A percentile compares a stretch with the other conserved stretches of the same genome.
Evolutionary conservation across 2,797 vertebrate genomes (phyloP).

Genomic region (Otolemur crassicaudatus): DNA sequence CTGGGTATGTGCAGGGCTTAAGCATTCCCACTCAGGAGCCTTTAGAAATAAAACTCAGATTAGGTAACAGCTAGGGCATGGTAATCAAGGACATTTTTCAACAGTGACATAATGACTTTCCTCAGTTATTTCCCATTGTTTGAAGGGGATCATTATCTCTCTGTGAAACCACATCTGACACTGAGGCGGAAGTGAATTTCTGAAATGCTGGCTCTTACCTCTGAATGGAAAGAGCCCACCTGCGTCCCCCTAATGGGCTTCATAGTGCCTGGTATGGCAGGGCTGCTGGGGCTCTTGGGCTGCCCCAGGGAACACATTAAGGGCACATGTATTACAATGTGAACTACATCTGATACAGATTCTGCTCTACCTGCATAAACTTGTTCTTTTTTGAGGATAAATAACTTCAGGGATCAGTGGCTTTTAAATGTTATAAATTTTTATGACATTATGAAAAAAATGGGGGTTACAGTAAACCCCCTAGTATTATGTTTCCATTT

Average conservation of each 20-base stretch:
- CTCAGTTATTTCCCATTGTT: conserved; percentile 83
- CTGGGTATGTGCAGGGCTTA: conserved; percentile 65
- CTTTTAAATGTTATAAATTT: conserved; percentile 67
- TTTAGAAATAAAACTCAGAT: conserved; percentile 83
- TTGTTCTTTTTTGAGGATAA: conserved; percentile 51
- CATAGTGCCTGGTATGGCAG: conserved; percentile 11
- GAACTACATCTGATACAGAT: conserved; percentile 21
- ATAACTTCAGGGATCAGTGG: conserved; percentile 55
- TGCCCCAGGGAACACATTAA: not conserved
- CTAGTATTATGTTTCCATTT: conserved; percentile 61
- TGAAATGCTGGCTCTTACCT: conserved; percentile 74
- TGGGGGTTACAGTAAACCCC: conserved; percentile 55
- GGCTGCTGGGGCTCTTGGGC: conserved; percentile 52
- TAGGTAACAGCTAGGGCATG: conserved; percentile 84
- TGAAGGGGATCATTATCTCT: conserved; percentile 82
- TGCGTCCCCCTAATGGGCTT: conserved; percentile 77
- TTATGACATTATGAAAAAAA: conserved; percentile 75
- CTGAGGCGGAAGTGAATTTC: conserved; percentile 77
- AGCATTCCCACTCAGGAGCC: conserved; percentile 72
- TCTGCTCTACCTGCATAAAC: conserved; percentile 48
- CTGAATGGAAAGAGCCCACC: conserved; percentile 80
- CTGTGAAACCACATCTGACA: conserved; percentile 83
- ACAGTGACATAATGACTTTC: conserved; percentile 85
- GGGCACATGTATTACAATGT: not conserved
- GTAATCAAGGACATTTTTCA: conserved; percentile 86